Percentiles rank a stretch among this genome's conserved stretches.
Evolutionary conservation across 2,888 invertebrate genomes (phyloP).

Genomic region (Tryphoninae sp.): DNA sequence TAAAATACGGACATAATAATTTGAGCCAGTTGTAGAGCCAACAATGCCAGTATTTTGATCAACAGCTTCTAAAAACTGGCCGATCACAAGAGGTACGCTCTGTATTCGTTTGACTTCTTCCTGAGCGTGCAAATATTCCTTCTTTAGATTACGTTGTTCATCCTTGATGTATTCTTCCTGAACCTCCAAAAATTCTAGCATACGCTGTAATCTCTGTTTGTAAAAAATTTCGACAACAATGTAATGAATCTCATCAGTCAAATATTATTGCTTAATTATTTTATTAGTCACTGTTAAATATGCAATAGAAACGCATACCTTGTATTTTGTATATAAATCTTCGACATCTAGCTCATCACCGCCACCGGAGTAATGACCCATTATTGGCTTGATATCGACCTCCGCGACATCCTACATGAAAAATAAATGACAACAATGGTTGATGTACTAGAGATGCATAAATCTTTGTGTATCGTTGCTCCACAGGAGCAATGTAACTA

Average conservation of each 20-base stretch:
- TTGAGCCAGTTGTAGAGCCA: constrained; percentile 99
- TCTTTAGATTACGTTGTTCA: constrained; percentile 98
- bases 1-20: constrained; percentile 98
- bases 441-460: neutral
- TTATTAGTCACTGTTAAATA: too few species aligned
- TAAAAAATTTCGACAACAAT: constrained; percentile 1
- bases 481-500: constrained; percentile 10
- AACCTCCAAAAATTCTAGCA: constrained; percentile 98
- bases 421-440: constrained; percentile 8
- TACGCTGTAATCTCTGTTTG: constrained; percentile 94
- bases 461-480: neutral
- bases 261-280: too few species aligned
- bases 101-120: constrained; percentile 99
- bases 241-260: too few species aligned
- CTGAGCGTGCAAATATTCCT: constrained; percentile 99
- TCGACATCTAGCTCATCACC: constrained; percentile 93
- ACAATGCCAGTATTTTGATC: constrained; percentile 99
- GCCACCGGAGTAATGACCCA: constrained; percentile 86
- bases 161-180: constrained; percentile 99
- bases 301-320: constrained; percentile 83
- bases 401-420: constrained; percentile 85
- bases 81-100: constrained; percentile 99
- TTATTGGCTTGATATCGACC: constrained; percentile 85
- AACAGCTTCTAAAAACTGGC: constrained; percentile 99
- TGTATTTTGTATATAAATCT: constrained; percentile 97